phyloP scores from a whole-genome alignment of 64 coral and sea anemone species.

The Stylophora pistillata region DNA sequence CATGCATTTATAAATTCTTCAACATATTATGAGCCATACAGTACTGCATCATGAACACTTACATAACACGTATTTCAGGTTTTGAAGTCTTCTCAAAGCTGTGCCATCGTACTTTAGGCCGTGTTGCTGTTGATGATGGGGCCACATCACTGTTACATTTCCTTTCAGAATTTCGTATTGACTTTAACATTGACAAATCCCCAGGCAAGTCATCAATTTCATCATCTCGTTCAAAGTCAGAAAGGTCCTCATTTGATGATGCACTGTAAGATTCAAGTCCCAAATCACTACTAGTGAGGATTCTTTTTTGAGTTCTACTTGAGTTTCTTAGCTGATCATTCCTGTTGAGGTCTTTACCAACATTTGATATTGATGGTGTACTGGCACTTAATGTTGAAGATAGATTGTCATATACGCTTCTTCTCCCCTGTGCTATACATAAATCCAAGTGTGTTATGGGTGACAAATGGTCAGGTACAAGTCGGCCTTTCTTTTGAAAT shows the following conservation, averaged over 20 bases:
- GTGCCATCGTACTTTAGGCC: constrained; percentile 92
- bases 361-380: constrained; percentile 86
- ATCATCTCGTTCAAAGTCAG: constrained; percentile 72
- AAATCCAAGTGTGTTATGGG: constrained; percentile 77
- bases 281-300: constrained; percentile 83
- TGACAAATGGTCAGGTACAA: constrained; percentile 53
- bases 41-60: constrained; percentile 24
- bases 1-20: too few relatives aligned
- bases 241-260: constrained; percentile 78
- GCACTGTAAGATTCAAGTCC: constrained; percentile 71
- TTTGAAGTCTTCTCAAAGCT: constrained; percentile 89
- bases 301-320: constrained; percentile 64
- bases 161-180: constrained; percentile 56
- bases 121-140: constrained; percentile 44
- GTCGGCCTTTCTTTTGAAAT: constrained; percentile 55
- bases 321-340: constrained; percentile 44
- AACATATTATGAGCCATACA: too few relatives aligned
- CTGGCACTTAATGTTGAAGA: constrained; percentile 64
- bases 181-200: constrained; percentile 72
- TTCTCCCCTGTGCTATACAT: constrained; percentile 71
- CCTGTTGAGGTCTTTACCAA: constrained; percentile 62
- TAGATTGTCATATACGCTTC: constrained; percentile 98
- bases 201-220: constrained; percentile 80
- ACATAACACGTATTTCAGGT: constrained; percentile 63
- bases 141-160: constrained; percentile 50